phyloP scores from a whole-genome alignment of 1,140 invertebrate species.

The Zaprionus vittiger region DNA sequence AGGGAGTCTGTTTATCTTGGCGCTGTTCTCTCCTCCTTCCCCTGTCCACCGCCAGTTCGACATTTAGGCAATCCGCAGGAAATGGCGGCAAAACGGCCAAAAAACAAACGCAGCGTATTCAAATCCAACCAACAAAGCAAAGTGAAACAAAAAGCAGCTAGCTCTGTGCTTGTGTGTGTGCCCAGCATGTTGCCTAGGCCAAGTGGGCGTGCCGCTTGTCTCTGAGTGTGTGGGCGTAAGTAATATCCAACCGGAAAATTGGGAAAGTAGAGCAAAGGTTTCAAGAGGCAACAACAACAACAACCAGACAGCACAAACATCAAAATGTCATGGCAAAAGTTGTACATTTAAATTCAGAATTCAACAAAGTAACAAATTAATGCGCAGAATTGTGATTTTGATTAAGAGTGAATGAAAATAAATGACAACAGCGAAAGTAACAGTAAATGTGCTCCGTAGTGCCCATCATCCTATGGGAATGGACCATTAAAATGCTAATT shows the following conservation, averaged over 20 bases:
- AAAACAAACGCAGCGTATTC: constrained; percentile 48
- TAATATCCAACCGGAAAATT: constrained; percentile 35
- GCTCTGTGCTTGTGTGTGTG: constrained; percentile 1
- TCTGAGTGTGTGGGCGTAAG: constrained; percentile 36
- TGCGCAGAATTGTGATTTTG: constrained; percentile 50
- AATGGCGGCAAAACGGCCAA: constrained; percentile 23
- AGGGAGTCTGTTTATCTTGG: constrained; percentile 71
- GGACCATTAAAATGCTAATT: constrained; percentile 39
- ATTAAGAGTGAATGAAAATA: constrained; percentile 50
- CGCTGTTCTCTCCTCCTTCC: constrained; percentile 41
- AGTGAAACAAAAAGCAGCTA: constrained; percentile 17
- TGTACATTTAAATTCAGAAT: constrained; percentile 42
- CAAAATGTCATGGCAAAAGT: constrained; percentile 31
- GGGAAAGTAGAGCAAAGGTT: constrained; percentile 28
- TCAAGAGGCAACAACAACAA: constrained; percentile 2
- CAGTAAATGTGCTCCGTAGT: constrained; percentile 11
- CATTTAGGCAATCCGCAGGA: constrained; percentile 60
- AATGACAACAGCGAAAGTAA: constrained; percentile 16
- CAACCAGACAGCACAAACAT: constrained; percentile 9
- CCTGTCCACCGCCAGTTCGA: constrained; percentile 45
- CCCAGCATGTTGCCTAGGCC: constrained; percentile 14
- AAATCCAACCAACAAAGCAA: constrained; percentile 49
- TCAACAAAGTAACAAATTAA: constrained; percentile 42
- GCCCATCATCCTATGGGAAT: constrained; percentile 14
- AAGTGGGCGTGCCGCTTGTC: constrained; percentile 16